Percentiles rank a stretch among this genome's conserved stretches.
Evolutionary conservation across 2,113 vertebrate species (phyloP).

Genomic region (Myiozetetes cayanensis): DNA sequence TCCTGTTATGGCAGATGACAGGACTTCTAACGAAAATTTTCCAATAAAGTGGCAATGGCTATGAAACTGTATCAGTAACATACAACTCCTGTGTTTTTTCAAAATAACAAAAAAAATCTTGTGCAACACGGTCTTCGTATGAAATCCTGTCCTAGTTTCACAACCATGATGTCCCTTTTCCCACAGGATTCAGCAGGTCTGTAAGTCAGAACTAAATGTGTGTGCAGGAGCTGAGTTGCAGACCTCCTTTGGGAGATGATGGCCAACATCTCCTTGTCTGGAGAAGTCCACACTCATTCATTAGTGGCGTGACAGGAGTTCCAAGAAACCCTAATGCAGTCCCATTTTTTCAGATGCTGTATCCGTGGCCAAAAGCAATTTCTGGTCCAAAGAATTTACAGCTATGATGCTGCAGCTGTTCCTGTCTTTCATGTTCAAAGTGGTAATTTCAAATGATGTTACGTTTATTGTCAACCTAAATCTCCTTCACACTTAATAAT

Average conservation of each 20-base stretch:
- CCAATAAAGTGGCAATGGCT: not conserved
- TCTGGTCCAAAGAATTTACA: not conserved
- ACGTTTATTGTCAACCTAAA: not conserved
- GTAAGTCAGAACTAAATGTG: not conserved
- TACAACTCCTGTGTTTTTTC: not conserved
- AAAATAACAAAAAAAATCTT: not conserved
- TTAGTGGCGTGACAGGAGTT: not conserved
- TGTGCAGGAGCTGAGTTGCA: not conserved
- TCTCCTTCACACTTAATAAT: not conserved
- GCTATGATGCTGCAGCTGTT: not conserved
- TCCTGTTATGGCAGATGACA: not conserved
- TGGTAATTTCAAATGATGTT: not conserved
- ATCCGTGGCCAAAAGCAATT: not conserved
- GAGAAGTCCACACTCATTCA: not conserved
- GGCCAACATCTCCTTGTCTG: not conserved
- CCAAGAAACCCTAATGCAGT: not conserved
- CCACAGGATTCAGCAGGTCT: not conserved
- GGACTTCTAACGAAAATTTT: not conserved
- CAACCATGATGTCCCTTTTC: not conserved
- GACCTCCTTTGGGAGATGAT: not conserved
- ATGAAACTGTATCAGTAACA: not conserved
- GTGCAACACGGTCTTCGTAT: not conserved
- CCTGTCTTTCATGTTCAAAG: not conserved
- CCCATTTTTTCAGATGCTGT: not conserved
- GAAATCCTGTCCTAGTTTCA: not conserved